Percentiles rank a stretch among this genome's conserved stretches.
phyloP scores from a whole-genome alignment of 37 sponge, comb jelly and placozoan species.

The Beroe ovata region DNA sequence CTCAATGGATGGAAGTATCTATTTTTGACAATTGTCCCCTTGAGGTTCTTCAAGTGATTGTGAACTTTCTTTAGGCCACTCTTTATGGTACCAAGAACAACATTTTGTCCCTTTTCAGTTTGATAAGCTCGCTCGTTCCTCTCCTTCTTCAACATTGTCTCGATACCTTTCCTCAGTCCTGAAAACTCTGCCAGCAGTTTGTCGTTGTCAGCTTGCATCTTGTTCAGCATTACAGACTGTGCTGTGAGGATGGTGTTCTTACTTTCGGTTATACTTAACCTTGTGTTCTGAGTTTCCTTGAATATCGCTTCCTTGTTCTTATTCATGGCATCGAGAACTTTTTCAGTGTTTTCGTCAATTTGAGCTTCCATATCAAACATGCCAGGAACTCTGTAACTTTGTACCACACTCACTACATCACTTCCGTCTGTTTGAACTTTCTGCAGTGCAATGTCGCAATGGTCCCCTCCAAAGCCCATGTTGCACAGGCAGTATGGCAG shows the following conservation, averaged over 20 bases:
- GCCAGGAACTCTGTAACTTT: neutral
- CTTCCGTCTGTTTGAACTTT: neutral
- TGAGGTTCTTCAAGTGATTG: neutral
- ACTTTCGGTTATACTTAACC: neutral
- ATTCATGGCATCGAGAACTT: neutral
- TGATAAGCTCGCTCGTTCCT: neutral
- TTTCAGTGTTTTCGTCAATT: neutral
- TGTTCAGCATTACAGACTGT: neutral
- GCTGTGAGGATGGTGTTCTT: neutral
- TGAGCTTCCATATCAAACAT: neutral
- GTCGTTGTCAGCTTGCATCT: neutral
- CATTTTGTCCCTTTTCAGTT: neutral
- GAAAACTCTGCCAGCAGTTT: neutral
- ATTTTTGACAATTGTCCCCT: neutral
- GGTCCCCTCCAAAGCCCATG: neutral
- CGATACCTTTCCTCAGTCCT: neutral
- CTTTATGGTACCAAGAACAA: neutral
- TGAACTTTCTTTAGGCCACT: neutral
- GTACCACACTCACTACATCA: neutral
- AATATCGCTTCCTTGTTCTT: neutral
- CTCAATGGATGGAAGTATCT: slow-evolving; percentile 2
- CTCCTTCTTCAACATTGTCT: neutral
- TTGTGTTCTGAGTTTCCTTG: neutral
- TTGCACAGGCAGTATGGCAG: neutral
- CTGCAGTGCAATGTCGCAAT: neutral